A percentile compares a stretch with the other conserved stretches of the same genome.
phyloP scores from a whole-genome alignment of 1,140 invertebrate species.

The Nylanderia fulva region DNA sequence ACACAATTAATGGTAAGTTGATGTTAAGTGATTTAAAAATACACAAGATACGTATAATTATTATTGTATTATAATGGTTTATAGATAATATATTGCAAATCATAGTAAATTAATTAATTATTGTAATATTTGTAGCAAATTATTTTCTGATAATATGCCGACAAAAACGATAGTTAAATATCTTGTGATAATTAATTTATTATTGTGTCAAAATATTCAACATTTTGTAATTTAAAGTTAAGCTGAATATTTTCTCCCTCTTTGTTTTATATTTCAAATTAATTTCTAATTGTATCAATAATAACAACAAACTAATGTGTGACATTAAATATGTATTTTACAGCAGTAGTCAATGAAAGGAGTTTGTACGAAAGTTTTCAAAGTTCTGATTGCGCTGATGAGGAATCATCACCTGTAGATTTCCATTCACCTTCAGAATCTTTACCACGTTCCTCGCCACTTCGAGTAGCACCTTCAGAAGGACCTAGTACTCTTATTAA shows the following conservation, averaged over 20 bases:
- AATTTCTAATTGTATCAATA: neutral
- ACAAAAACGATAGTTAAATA: too few relatives aligned
- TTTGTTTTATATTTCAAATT: too few relatives aligned
- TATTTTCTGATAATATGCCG: too few relatives aligned
- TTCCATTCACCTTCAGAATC: constrained; percentile 83
- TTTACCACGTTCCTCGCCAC: constrained; percentile 81
- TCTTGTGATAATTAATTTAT: too few relatives aligned
- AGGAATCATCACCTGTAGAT: constrained; percentile 88
- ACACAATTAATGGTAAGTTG: constrained; percentile 78
- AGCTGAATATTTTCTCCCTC: too few relatives aligned
- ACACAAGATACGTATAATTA: neutral
- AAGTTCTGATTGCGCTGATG: constrained; percentile 87
- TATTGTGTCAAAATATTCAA: too few relatives aligned
- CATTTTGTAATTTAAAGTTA: too few relatives aligned
- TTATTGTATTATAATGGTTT: too few relatives aligned
- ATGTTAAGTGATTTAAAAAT: neutral
- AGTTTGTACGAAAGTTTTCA: constrained; percentile 86
- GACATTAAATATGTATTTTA: constrained; percentile 9
- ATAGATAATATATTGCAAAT: too few relatives aligned
- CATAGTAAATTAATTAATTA: too few relatives aligned
- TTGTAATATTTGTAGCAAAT: too few relatives aligned
- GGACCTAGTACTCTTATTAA: constrained; percentile 83
- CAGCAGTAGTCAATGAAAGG: constrained; percentile 80
- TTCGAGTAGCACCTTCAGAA: constrained; percentile 86
- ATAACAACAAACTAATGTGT: too few relatives aligned